phyloP scores from a whole-genome alignment of 30 jellyfish, hydroid and myxozoan genomes.

The Chrysaora quinquecirrha region DNA sequence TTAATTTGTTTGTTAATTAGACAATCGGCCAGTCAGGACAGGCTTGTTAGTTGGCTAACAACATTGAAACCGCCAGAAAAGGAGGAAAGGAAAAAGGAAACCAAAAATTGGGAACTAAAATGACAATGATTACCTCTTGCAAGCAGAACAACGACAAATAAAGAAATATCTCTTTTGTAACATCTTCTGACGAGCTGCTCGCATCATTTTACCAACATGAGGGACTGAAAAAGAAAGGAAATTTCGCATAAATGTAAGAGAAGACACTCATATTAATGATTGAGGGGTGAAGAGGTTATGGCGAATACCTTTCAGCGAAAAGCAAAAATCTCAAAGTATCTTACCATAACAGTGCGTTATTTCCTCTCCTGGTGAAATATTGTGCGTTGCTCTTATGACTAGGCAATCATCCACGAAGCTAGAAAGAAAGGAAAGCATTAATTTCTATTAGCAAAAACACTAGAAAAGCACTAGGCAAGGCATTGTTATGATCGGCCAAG shows the following conservation, averaged over 20 bases:
- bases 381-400: constrained; percentile 79
- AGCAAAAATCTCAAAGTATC: not conserved
- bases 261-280: no score
- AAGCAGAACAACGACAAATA: constrained; percentile 70
- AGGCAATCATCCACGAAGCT: constrained; percentile 64
- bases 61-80: no score
- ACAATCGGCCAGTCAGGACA: no score
- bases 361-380: constrained; percentile 73
- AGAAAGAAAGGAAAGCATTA: constrained; percentile 11
- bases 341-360: constrained; percentile 81
- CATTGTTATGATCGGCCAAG: no score
- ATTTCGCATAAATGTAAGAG: no score
- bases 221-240: constrained; percentile 68
- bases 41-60: no score
- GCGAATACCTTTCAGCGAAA: no score
- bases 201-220: constrained; percentile 74
- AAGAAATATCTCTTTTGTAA: constrained; percentile 64
- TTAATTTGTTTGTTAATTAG: no score
- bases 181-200: constrained; percentile 77
- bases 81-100: not conserved
- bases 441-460: no score
- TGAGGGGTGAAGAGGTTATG: no score
- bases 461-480: no score
- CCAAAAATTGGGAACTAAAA: no score
- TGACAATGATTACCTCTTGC: constrained; percentile 41